phyloP scores from a whole-genome alignment of 2,797 vertebrate species.

The Fundulus diaphanus region DNA sequence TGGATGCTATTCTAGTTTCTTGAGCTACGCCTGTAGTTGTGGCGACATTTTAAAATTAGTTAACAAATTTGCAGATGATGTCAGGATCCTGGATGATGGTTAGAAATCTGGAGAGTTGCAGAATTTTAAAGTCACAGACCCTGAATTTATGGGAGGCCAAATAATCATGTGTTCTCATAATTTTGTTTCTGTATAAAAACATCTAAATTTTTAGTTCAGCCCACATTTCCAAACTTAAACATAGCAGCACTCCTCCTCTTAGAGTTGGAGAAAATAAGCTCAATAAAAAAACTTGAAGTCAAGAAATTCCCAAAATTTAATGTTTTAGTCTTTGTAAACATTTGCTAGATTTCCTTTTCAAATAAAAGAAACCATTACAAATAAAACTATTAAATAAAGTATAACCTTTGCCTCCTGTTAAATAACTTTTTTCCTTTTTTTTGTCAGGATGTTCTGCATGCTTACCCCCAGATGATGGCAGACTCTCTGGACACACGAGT shows the following conservation, averaged over 20 bases:
- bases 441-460: slow-evolving; percentile 87
- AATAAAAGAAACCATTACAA: background rate
- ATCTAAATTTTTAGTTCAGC: background rate
- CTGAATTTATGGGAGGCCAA: too few relatives aligned
- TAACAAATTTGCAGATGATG: too few relatives aligned
- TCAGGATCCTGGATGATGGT: too few relatives aligned
- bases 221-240: background rate
- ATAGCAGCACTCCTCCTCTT: background rate
- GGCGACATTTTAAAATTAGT: too few relatives aligned
- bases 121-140: too few relatives aligned
- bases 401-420: background rate
- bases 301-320: background rate
- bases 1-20: too few relatives aligned
- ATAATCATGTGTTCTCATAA: too few relatives aligned
- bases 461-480: slow-evolving; percentile 89
- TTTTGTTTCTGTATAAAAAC: background rate
- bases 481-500: slow-evolving; percentile 83
- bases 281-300: background rate
- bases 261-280: background rate
- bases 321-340: background rate
- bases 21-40: too few relatives aligned
- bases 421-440: background rate
- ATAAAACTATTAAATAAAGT: background rate
- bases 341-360: background rate
- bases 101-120: too few relatives aligned